These are phyloP conservation scores for Lathronympha strigana DNA, from an alignment of 2,888 invertebrate genomes.

Conservation along the genomic window DNA sequence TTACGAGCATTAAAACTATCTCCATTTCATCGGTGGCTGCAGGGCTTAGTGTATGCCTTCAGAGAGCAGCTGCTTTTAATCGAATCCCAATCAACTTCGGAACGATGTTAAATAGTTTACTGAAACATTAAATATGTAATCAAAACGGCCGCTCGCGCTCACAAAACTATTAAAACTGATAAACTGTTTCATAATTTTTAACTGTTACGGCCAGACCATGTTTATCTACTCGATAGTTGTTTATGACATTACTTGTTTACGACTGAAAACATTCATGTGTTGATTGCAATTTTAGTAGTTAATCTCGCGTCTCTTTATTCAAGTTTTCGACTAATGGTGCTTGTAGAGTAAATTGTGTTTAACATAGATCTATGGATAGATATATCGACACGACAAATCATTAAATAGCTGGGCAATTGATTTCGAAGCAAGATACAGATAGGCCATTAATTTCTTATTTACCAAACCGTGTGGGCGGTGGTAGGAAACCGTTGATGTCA, in stretches of 20 bases:
- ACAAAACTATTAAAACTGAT: slow-evolving; percentile 66
- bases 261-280: slow-evolving; percentile 23
- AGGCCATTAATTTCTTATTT: slow-evolving; percentile 76
- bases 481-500: slow-evolving; percentile 74
- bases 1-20: slow-evolving; percentile 82
- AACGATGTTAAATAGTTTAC: slow-evolving; percentile 75
- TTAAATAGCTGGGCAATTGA: slow-evolving; percentile 69
- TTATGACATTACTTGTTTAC: slow-evolving; percentile 49
- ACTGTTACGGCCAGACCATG: slow-evolving; percentile 55
- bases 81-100: slow-evolving; percentile 78
- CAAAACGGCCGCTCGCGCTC: slow-evolving; percentile 63
- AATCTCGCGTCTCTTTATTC: slow-evolving; percentile 18
- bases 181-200: slow-evolving; percentile 66
- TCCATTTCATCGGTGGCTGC: slow-evolving; percentile 73
- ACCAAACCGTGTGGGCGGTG: slow-evolving; percentile 69
- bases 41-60: slow-evolving; percentile 65
- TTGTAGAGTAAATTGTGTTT: slow-evolving; percentile 27
- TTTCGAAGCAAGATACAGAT: slow-evolving; percentile 68
- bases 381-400: slow-evolving; percentile 52
- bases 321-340: slow-evolving; percentile 21
- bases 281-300: slow-evolving; percentile 36
- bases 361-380: slow-evolving; percentile 41
- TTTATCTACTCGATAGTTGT: slow-evolving; percentile 52
- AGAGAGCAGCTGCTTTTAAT: slow-evolving; percentile 71
- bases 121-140: slow-evolving; percentile 74